Base-by-base conservation (phyloP, 2,888 invertebrate genomes). In the Encarsia formosa region DNA sequence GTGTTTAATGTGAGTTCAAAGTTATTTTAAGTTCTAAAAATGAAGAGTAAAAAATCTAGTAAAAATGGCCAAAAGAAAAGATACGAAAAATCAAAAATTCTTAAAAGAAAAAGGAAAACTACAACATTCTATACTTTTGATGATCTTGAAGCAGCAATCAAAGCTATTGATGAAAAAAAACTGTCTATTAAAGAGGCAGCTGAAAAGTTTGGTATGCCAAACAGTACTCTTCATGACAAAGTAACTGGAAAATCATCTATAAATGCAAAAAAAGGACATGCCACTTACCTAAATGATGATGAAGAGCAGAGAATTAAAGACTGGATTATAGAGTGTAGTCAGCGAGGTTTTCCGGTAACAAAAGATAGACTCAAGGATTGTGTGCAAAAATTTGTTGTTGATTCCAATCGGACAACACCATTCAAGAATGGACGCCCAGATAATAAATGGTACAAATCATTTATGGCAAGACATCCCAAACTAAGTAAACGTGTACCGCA, bases 391-490 rank as follows among this genome's bases (percentile, higher is more conserved):
- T 26, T 51, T 3, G 9, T 38, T 4, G 13, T n/a, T 11, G 32
- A 29, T 23, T 24, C n/a, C 5, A 47, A 39, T 2, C 40, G 32
- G 26, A 18, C 38, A 38, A 53, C 42, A 13, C 39, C 50, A 41
- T 57, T 59, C 15, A 56, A 52, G 39, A 39, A 56, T 49, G 47
- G 23, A 13, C 32, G 44, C 2, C 52, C 47, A 3, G 47, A 47
- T 6, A 15, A 34, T 11, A 39, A 50, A 15, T 59, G 52, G 52
- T 57, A 54, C 16, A 16, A 41, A 5, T 32, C 42, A 31, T 58
- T 58, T 22, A n/a, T 40, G 22, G 15, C n/a, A 8, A 37, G 57
- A 9, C 52, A 59, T 40, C 41, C 45, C 4, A 23, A 39, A 18
- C 15, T 57, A 13, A 5, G 15, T n/a, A 5, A n/a, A 16, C 37